Evolutionary conservation across 1,140 invertebrate genomes (phyloP), one percentile per base, ranked within the genome.

Genomic region (Drosophila jambulina): DNA sequence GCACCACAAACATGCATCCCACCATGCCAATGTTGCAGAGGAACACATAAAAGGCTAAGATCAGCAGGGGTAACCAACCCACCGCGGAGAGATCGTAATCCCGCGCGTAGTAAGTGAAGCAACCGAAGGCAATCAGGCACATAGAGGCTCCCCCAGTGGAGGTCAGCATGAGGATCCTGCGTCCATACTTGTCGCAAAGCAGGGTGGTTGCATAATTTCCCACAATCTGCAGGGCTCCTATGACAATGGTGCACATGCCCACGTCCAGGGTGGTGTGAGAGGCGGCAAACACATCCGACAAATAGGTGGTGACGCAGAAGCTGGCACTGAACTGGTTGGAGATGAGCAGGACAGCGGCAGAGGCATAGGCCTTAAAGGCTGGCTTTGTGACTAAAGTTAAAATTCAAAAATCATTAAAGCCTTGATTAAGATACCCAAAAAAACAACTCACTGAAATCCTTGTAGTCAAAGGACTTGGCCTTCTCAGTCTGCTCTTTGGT

Each of bases 231-330:
- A 94, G 93, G 1, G 69, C 91, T 0, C 94, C 94, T 0, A 94
- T 93, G 5, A 94, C 90, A 10, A 94, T 94, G 1, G 94, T 94
- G 82, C 93, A 93, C 75, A 93, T 93, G 72, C 93, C 93, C 4
- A 94, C 91, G 68, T 93, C 93, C 23, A 94, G 74, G 0, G 81
- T 91, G 3, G 94, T 94, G 2, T 95, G 94, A 0, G 96, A 94
- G 7, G 93, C 93, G 0, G 92, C 77, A 83, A 96, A 97, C 75
- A 96, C 97, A 1, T 93, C 93, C 34, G 91, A 32, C 40, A 87
- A 40, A 17, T 92, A 92, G 15, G 65, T 83, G 38, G 75, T 81
- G 9, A 92, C 53, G 34, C 82, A 72, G 34, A 83, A 91, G 15
- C 78, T 82, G 34, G 72, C 82, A 7, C 78, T 81, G 3, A 86